Evolutionary conservation across 2,113 vertebrate genomes (phyloP), one percentile per base, ranked within the genome.

Genomic region (Prionailurus viverrinus): DNA sequence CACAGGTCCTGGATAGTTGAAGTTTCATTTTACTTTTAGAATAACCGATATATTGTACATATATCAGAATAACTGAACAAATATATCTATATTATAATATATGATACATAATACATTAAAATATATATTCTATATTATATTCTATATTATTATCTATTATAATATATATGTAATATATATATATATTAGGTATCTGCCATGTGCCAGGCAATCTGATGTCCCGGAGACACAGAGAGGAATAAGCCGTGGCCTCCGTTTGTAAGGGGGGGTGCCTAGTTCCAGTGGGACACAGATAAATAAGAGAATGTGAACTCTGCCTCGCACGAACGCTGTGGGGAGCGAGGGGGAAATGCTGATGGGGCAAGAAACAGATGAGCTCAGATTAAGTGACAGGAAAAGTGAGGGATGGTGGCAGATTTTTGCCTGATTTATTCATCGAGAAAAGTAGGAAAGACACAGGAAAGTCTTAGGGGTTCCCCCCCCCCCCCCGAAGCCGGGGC

Each of bases 401-500:
- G 58, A 96, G 27, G 58, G 58, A 21, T 63, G 39, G 41, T 58
- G 48, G 69, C 25, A 58, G 5, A 61, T 45, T 92, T 93, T 80
- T 93, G 55, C 39, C 11, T 61, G 63, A 84, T 76, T 87, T 94
- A 89, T 96, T 97, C 55, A 80, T 36, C 85, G 45, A 94, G 74
- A 92, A 93, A 81, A 76, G 36, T 63, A 74, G 69, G 68, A 88
- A 91, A 92, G 83, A 93, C 95, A 36, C 5, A 65, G 31, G 74
- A 66, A 97, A 94, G 33, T 86, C 27, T 90, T 79, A 9, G 29
- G 51, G 63, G 23, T 71, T 92, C 68, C 84, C 76, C 36, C n/a
- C 66, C 90, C 68, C 87, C 36, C 31, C 39, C 39, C 39, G n/a
- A 85, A 96, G 53, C 53, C 19, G 33, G 48, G 91, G 61, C 8